Evolutionary conservation across 2,797 vertebrate species (phyloP).

Genomic region (Cryptoblepharus egeriae): DNA sequence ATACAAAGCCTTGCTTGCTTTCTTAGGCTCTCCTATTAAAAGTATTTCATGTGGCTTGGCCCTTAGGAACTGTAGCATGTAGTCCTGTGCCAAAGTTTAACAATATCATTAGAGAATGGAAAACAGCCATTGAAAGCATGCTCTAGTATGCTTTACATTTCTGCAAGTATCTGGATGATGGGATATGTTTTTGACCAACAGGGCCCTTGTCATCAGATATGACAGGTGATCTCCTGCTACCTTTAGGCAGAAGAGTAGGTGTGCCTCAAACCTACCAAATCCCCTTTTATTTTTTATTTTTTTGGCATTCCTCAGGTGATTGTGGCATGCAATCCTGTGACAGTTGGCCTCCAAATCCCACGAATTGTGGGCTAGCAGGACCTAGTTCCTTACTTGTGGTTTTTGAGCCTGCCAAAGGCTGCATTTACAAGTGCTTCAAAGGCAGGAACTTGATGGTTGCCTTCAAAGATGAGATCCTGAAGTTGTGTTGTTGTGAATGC

Average conservation of each 20-base stretch:
- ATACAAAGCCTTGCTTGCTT: not conserved
- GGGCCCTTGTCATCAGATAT: not conserved
- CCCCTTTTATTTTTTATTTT: not conserved
- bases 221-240: not conserved
- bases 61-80: too few species aligned
- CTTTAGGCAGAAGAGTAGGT: not conserved
- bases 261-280: fast-evolving
- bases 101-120: not conserved
- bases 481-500: slow-evolving; percentile 28
- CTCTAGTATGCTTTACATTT: too few species aligned
- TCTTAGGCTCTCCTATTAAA: not conserved
- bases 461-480: slow-evolving; percentile 51
- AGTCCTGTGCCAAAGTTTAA: not conserved
- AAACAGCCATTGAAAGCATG: too few species aligned
- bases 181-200: not conserved
- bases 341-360: slow-evolving; percentile 47
- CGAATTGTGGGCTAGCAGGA: slow-evolving; percentile 41
- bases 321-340: slow-evolving; percentile 23
- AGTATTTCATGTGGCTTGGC: not conserved
- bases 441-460: too few species aligned
- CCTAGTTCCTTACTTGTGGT: slow-evolving; percentile 42
- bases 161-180: too few species aligned
- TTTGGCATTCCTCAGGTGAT: not conserved
- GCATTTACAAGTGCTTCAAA: slow-evolving; percentile 32
- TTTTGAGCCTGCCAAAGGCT: slow-evolving; percentile 25